Base-by-base conservation (phyloP, 2,888 invertebrate genomes). In the Oscheius sp. region DNA sequence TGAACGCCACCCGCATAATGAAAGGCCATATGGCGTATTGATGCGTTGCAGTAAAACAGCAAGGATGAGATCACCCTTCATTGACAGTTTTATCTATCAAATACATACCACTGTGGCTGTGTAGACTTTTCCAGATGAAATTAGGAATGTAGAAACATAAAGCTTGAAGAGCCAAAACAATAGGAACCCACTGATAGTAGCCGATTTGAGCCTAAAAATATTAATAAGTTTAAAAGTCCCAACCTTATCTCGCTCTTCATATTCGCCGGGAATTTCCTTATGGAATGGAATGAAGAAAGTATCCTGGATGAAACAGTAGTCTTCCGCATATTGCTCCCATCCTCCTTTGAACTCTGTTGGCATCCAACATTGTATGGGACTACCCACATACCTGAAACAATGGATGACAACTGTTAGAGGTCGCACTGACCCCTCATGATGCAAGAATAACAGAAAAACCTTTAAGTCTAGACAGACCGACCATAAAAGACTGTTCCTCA, bases 171-270 rank as follows among this genome's bases (percentile, higher is more conserved):
- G 85, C 85, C 4, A 85, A 74, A 12, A 82, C 74, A 49, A 85
- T 81, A 5, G 85, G 84, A 32, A 80, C 79, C 83, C 83, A 85
- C 66, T 85, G 85, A 71, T 85, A 85, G 74, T 85, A 85, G n/a
- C 82, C 83, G 50, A 85, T 81, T 62, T 85, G 80, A 6, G 73
- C 71, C 67, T 74, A 51, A 9, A 70, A 66, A 0, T 62, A 44
- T 17, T 14, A 17, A 4, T 41, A 22, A 33, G 1, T 14, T 14
- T 3, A 59, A 41, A 24, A 38, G 9, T 2, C 17, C 30, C 2
- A 20, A 75, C 78, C 41, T 83, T 71, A 32, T 77, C 73, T 14
- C 85, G 74, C 28, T 82, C 83, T 30, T 75, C 78, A 6, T 72
- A 68, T 6, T 80, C 78, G 22, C 73, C 73, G 2, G 85, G 85